phyloP scores from a whole-genome alignment of 1,140 invertebrate genomes.

The Ips typographus region DNA sequence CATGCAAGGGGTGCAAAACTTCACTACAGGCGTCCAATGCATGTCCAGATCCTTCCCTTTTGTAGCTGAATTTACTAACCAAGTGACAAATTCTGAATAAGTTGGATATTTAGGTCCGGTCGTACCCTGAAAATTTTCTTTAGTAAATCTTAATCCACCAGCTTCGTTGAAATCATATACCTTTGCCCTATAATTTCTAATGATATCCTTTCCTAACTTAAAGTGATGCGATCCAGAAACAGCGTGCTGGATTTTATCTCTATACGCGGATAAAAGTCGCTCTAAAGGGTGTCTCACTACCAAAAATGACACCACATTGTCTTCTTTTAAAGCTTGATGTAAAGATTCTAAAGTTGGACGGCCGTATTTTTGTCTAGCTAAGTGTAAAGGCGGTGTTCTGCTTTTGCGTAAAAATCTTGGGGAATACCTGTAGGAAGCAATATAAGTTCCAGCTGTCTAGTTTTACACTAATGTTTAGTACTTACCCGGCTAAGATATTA shows the following conservation, averaged over 20 bases:
- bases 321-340: constrained; percentile 60
- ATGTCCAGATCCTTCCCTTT: constrained; percentile 75
- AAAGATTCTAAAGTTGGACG: constrained; percentile 69
- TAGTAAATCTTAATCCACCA: not conserved
- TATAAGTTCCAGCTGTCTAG: not conserved
- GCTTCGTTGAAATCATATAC: constrained; percentile 19
- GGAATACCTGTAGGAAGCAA: constrained; percentile 58
- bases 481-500: constrained; percentile 74
- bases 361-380: constrained; percentile 77
- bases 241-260: constrained; percentile 83
- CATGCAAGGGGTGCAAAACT: constrained; percentile 88
- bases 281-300: constrained; percentile 90
- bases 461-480: not conserved
- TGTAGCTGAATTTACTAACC: constrained; percentile 66
- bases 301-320: constrained; percentile 70
- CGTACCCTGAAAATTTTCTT: constrained; percentile 1
- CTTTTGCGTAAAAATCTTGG: constrained; percentile 74
- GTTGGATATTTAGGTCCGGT: constrained; percentile 64
- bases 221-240: constrained; percentile 78
- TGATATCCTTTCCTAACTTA: constrained; percentile 74
- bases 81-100: constrained; percentile 76
- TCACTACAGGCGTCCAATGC: constrained; percentile 86
- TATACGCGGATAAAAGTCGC: constrained; percentile 83
- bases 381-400: constrained; percentile 71
- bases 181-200: constrained; percentile 65